Evolutionary conservation across 2,888 invertebrate species (phyloP).

Genomic region (Oasisia sp.): DNA sequence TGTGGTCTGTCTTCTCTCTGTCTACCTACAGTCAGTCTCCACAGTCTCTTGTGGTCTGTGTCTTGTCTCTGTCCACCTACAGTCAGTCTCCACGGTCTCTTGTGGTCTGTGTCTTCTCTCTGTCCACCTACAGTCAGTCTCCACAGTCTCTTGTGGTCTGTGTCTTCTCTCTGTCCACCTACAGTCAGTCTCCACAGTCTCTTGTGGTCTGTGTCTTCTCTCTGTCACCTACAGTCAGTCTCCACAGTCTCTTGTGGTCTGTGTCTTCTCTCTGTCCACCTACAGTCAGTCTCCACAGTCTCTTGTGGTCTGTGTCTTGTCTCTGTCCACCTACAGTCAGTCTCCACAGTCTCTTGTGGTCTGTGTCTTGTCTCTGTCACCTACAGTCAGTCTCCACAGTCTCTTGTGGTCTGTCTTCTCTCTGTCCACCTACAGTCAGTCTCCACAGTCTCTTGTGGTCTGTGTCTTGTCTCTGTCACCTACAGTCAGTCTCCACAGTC

Average conservation of each 20-base stretch:
- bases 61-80: neutral
- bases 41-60: neutral
- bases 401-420: too few relatives aligned
- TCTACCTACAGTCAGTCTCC: neutral
- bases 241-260: neutral
- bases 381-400: neutral
- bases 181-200: neutral
- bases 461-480: neutral
- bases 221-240: neutral
- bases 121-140: constrained; percentile 36
- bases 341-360: neutral
- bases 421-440: constrained; percentile 39
- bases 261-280: constrained; percentile 33
- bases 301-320: neutral
- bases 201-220: neutral
- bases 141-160: neutral
- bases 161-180: constrained; percentile 35
- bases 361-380: neutral
- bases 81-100: neutral
- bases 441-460: neutral
- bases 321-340: constrained; percentile 36
- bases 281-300: constrained; percentile 21
- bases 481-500: neutral
- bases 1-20: neutral
- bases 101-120: neutral